phyloP scores from a whole-genome alignment of 1,140 invertebrate genomes.

The Stratiolaelaps scimitus region DNA sequence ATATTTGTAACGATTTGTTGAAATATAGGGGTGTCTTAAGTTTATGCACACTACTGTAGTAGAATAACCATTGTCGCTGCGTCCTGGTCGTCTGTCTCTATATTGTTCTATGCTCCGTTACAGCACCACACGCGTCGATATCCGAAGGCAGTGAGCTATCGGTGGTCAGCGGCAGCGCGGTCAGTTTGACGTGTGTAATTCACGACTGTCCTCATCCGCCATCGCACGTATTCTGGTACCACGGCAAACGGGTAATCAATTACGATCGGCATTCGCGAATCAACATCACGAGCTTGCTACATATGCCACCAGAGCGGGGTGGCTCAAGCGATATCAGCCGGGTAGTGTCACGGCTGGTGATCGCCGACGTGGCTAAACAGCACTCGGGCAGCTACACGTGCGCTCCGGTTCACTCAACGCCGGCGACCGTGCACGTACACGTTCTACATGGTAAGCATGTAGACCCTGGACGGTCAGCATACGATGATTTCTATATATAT shows the following conservation, averaged over 20 bases:
- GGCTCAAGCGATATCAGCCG: no score
- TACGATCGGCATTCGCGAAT: slow-evolving; percentile 52
- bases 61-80: no score
- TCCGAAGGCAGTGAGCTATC: slow-evolving; percentile 45
- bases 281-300: not conserved
- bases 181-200: slow-evolving; percentile 79
- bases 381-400: slow-evolving; percentile 79
- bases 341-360: slow-evolving; percentile 46
- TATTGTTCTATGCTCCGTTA: no score
- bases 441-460: slow-evolving; percentile 72
- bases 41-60: no score
- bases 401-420: slow-evolving; percentile 65
- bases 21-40: no score
- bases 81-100: no score
- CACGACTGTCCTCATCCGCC: slow-evolving; percentile 66
- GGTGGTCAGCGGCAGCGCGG: slow-evolving; percentile 75
- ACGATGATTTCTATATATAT: no score
- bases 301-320: not conserved
- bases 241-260: slow-evolving; percentile 82
- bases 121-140: no score
- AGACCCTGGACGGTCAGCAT: no score
- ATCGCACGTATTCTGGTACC: slow-evolving; percentile 46
- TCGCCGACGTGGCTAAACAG: slow-evolving; percentile 52
- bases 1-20: no score
- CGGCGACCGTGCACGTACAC: slow-evolving; percentile 67